Conservation (phyloP, 1,140 invertebrate species). For the Lanistes nyassanus region DNA sequence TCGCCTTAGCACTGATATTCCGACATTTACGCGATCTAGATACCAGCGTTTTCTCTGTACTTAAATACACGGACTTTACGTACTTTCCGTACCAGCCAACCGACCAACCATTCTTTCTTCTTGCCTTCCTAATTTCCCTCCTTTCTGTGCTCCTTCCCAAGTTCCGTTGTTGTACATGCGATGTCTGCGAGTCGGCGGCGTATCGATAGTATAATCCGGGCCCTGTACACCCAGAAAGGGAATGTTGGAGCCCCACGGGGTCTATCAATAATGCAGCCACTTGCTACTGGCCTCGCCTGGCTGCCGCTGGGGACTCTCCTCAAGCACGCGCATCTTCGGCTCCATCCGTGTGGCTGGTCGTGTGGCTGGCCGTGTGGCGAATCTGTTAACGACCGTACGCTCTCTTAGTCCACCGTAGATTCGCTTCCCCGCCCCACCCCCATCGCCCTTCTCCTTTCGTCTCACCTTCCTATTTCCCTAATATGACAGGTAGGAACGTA, state of each 20-base stretch:
- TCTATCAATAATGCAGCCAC: background rate
- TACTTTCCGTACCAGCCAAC: no score
- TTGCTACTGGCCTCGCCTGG: no score
- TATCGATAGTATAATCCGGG: background rate
- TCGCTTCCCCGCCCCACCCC: background rate
- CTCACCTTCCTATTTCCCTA: background rate
- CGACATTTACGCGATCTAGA: no score
- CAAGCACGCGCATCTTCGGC: slow-evolving; percentile 1
- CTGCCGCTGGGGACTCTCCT: background rate
- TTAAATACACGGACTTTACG: no score
- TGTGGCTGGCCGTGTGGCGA: no score
- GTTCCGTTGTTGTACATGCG: no score
- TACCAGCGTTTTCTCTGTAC: no score
- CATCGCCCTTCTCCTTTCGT: background rate
- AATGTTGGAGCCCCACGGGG: background rate
- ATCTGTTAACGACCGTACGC: no score
- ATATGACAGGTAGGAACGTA: background rate
- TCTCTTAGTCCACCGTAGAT: background rate
- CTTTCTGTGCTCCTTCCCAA: no score
- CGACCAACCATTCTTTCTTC: no score
- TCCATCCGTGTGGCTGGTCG: background rate
- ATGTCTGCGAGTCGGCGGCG: background rate
- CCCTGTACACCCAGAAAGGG: background rate
- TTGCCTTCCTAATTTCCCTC: no score
- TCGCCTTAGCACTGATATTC: no score